These are phyloP conservation scores for Malacoctenus gilli DNA, from an alignment of 2,797 vertebrate species.

Conservation along the genomic window DNA sequence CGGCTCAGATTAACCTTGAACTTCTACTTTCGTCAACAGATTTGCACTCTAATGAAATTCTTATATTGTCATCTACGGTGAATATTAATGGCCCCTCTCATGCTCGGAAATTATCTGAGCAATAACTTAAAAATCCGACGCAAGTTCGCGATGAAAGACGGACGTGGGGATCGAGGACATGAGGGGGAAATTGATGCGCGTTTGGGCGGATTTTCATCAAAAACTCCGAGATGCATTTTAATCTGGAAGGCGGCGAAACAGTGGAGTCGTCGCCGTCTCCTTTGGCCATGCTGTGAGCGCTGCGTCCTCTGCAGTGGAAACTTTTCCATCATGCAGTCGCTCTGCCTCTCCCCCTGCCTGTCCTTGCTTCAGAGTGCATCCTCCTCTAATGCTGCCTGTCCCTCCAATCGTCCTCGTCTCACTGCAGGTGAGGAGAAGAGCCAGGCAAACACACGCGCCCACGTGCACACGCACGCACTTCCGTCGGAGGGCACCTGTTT, in stretches of 20 bases:
- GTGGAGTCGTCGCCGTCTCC: background rate
- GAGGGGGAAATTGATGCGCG: too few relatives aligned
- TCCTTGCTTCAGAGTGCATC: background rate
- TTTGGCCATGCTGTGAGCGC: conserved; percentile 12
- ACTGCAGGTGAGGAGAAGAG: conserved; percentile 10
- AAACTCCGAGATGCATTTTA: too few relatives aligned
- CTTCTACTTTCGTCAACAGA: conserved; percentile 9
- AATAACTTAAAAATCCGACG: too few relatives aligned
- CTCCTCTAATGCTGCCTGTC: conserved; percentile 11
- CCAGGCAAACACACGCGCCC: conserved; percentile 23
- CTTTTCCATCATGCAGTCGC: background rate
- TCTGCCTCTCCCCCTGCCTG: background rate
- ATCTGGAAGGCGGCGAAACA: too few relatives aligned
- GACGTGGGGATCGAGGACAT: too few relatives aligned
- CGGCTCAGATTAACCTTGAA: conserved; percentile 1
- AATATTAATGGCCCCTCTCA: conserved; percentile 4
- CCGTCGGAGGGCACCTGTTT: conserved; percentile 47
- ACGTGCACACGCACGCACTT: too few relatives aligned
- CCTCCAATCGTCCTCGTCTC: conserved; percentile 8
- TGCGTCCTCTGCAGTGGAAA: conserved; percentile 12
- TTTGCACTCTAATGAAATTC: background rate
- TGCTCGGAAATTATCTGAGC: too few relatives aligned
- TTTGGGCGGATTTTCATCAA: too few relatives aligned
- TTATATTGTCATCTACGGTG: conserved; percentile 1
- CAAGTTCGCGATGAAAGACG: too few relatives aligned